Conservation (phyloP, 2,797 vertebrate species). For the Phoebastria nigripes region DNA sequence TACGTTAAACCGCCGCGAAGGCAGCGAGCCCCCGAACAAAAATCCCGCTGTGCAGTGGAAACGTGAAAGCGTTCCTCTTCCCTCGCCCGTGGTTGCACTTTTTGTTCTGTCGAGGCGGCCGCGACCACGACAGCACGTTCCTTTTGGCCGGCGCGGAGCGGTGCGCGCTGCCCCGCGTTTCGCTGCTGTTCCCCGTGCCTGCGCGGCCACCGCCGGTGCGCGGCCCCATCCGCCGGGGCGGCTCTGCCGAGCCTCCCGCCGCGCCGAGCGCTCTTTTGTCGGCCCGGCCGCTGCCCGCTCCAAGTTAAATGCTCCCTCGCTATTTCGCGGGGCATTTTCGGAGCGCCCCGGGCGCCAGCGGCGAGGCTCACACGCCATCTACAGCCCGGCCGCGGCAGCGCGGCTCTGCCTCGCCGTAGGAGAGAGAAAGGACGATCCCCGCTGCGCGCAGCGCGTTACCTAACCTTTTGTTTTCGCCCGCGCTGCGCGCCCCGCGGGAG, state of each 20-base stretch:
- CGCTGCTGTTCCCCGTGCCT: not conserved
- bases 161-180: not conserved
- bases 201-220: not conserved
- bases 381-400: slow-evolving; percentile 73
- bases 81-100: slow-evolving; percentile 58
- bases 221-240: not conserved
- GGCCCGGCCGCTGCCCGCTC: slow-evolving; percentile 24
- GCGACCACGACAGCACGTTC: not conserved
- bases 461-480: not conserved
- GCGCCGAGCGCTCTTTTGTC: slow-evolving; percentile 35
- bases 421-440: slow-evolving; percentile 1
- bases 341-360: slow-evolving; percentile 48
- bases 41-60: slow-evolving; percentile 1
- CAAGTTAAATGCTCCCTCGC: slow-evolving; percentile 66
- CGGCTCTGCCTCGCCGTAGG: slow-evolving; percentile 42
- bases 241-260: not conserved
- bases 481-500: not conserved
- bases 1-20: slow-evolving; percentile 8
- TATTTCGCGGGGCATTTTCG: slow-evolving; percentile 59
- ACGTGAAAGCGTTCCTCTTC: slow-evolving; percentile 67
- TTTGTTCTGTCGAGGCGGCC: not conserved
- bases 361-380: slow-evolving; percentile 77
- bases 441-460: not conserved
- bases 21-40: not conserved
- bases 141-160: not conserved